Conservation (phyloP, 2,888 invertebrate genomes). For the Synergus gifuensis region DNA sequence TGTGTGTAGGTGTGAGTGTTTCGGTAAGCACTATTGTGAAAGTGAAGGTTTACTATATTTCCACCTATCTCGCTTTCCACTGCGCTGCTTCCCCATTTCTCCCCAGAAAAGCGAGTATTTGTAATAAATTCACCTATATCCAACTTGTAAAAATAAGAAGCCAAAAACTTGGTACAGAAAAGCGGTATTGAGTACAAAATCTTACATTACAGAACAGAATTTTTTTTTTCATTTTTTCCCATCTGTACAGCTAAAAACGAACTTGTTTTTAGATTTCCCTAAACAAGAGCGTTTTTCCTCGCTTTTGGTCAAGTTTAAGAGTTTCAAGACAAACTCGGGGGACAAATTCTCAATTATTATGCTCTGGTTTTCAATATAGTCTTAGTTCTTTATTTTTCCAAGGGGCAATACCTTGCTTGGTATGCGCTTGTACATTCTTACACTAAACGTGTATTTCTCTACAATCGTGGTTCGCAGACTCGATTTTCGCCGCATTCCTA, state of each 20-base stretch:
- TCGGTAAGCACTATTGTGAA: conserved; percentile 46
- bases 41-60: conserved; percentile 37
- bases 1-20: background rate
- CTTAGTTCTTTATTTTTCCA: conserved; percentile 40
- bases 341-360: conserved; percentile 31
- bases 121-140: conserved; percentile 19
- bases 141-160: conserved; percentile 37
- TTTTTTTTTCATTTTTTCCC: conserved; percentile 13
- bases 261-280: background rate
- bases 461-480: conserved; percentile 31
- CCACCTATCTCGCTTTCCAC: conserved; percentile 41
- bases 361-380: conserved; percentile 37
- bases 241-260: conserved; percentile 28
- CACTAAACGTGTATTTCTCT: conserved; percentile 29
- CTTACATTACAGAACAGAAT: conserved; percentile 24
- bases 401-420: background rate
- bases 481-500: conserved; percentile 21
- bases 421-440: conserved; percentile 35
- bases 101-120: conserved; percentile 18
- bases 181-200: conserved; percentile 12
- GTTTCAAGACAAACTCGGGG: background rate
- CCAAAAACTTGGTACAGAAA: conserved; percentile 24
- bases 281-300: background rate
- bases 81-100: conserved; percentile 20
- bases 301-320: background rate